Evolutionary conservation across 2,113 vertebrate genomes (phyloP), one percentile per base, ranked within the genome.

Genomic region (Colossoma macropomum): DNA sequence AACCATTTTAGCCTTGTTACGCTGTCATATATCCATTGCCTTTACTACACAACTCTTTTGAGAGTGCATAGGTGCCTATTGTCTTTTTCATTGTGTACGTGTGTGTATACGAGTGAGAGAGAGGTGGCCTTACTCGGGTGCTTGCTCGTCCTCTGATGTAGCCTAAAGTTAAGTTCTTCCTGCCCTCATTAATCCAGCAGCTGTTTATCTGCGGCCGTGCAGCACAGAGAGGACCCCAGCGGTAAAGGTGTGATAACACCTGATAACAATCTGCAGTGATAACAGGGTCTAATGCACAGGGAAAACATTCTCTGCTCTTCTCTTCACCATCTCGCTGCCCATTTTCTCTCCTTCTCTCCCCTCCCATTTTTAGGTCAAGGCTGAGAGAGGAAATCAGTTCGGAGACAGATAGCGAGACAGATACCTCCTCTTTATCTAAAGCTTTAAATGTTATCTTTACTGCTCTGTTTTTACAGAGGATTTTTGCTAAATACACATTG

Each of bases 371-470:
- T 50, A 56, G 92, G 90, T 95, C 92, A 92, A 94, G 91, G 93
- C 82, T 84, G 75, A 30, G 69, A 59, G 80, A 84, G 79, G 80
- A 83, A 86, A 77, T 75, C 77, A 77, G 81, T 84, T 81, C 75
- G 41, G 79, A 63, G 77, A 87, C 86, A 83, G 65, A 81, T 76
- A 83, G 83, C 79, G 30, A 80, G 79, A 72, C 50, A 48, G 81
- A 93, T 91, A 90, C 90, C 86, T 86, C 69, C 9, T 71, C 84
- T 79, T 60, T 66, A 80, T 88, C 75, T 28, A 25, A 16, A 75
- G 75, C 74, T 81, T 30, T 48, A 62, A n/a, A 6, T 30, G 83
- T 93, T 93, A 94, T 94, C 93, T 94, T 94, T 93, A 94, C 89
- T 80, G 90, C 91, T 19, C 27, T 92, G 91, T 92, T 93, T 92